These are phyloP conservation scores for Diglossa brunneiventris DNA, from an alignment of 2,113 vertebrate genomes.

Conservation along the genomic window DNA sequence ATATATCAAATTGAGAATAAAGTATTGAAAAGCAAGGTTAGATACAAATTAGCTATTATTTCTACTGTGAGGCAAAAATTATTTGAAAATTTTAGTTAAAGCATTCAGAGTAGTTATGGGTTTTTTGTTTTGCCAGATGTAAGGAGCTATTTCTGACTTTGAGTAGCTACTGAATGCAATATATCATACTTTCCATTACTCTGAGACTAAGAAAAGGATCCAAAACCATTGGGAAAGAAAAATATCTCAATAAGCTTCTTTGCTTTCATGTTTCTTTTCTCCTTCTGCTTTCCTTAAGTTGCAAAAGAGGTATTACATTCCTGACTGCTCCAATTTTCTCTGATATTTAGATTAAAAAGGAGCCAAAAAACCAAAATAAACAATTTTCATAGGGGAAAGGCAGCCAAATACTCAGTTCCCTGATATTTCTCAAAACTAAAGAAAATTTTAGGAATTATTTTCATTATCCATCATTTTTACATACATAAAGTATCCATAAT, in stretches of 20 bases:
- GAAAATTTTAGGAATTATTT: neutral
- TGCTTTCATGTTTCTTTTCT: neutral
- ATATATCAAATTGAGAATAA: neutral
- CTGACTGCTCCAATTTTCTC: neutral
- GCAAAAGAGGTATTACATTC: neutral
- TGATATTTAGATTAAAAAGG: neutral
- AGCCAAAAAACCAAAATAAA: neutral
- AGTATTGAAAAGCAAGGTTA: neutral
- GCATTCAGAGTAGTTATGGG: neutral
- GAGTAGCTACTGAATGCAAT: neutral
- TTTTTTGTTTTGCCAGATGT: neutral
- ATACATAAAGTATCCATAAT: neutral
- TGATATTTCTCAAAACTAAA: neutral
- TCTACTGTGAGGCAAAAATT: neutral
- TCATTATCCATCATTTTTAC: neutral
- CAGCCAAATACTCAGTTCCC: neutral
- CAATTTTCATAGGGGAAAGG: accelerated
- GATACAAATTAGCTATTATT: neutral
- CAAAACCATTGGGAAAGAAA: neutral
- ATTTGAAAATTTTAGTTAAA: neutral
- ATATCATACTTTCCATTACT: conserved; percentile 19
- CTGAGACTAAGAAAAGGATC: neutral
- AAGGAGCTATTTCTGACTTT: neutral
- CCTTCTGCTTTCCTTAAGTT: neutral
- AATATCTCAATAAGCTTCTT: neutral